A percentile compares a stretch with the other conserved stretches of the same genome.
These are phyloP conservation scores for Plebejus argus DNA, from an alignment of 2,888 invertebrate genomes.

Conservation along the genomic window DNA sequence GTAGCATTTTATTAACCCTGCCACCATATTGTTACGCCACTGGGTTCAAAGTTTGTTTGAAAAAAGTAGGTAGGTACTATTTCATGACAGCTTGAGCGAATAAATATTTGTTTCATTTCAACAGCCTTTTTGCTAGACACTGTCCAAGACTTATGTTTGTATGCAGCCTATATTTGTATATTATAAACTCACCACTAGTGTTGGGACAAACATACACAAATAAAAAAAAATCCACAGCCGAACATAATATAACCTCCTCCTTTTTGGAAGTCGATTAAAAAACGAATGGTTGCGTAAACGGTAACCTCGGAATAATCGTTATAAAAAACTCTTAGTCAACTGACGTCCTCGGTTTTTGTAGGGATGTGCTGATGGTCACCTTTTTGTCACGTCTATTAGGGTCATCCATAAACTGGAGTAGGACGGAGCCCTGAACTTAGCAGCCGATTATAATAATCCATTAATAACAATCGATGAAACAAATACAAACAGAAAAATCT, in stretches of 20 bases:
- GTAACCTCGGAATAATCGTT: slow-evolving; percentile 50
- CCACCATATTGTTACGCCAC: too few species aligned
- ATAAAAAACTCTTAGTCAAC: slow-evolving; percentile 54
- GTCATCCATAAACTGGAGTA: slow-evolving; percentile 53
- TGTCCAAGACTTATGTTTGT: neutral
- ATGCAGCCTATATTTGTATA: neutral
- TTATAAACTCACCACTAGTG: slow-evolving; percentile 6
- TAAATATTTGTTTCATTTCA: neutral
- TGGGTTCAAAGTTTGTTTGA: too few species aligned
- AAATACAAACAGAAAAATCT: neutral
- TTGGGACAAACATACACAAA: too few species aligned
- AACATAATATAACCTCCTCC: too few species aligned
- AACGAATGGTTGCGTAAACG: slow-evolving; percentile 48
- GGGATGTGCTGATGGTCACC: slow-evolving; percentile 62
- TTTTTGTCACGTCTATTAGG: slow-evolving; percentile 53
- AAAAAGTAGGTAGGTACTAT: too few species aligned
- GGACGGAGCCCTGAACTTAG: slow-evolving; percentile 49
- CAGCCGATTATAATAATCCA: neutral
- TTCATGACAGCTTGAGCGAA: too few species aligned
- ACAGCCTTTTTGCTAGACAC: neutral
- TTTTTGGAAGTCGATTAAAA: too few species aligned
- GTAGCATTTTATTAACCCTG: too few species aligned
- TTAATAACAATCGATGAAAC: neutral
- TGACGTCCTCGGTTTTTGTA: slow-evolving; percentile 59
- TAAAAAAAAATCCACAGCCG: too few species aligned